These are phyloP conservation scores for Piprites chloris DNA, from an alignment of 2,113 vertebrate species.

Conservation along the genomic window DNA sequence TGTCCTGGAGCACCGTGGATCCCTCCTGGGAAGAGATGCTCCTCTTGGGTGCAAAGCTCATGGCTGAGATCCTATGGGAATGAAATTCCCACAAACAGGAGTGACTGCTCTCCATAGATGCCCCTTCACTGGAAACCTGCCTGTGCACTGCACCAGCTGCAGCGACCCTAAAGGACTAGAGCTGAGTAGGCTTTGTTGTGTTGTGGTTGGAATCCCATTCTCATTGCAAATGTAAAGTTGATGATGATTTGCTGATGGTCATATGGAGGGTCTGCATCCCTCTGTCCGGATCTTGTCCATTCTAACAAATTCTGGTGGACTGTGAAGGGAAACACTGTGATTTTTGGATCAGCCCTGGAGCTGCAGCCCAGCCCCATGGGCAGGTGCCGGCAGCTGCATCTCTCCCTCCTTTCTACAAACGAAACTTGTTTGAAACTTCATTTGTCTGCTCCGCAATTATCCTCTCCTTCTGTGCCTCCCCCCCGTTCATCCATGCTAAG, in stretches of 20 bases:
- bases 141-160: rapidly evolving
- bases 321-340: neutral
- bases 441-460: neutral
- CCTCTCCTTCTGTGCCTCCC: neutral
- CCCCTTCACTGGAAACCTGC: neutral
- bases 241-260: rapidly evolving
- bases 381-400: rapidly evolving
- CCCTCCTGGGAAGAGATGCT: neutral
- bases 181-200: neutral
- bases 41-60: neutral
- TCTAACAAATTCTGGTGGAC: neutral
- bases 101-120: rapidly evolving
- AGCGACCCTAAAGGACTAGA: rapidly evolving
- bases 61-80: neutral
- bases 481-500: rapidly evolving
- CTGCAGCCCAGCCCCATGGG: neutral
- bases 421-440: neutral
- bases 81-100: neutral
- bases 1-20: neutral
- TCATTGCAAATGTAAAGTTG: rapidly evolving
- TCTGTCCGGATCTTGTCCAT: neutral
- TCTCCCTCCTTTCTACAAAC: rapidly evolving
- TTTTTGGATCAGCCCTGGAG: neutral
- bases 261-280: rapidly evolving
- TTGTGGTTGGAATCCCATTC: neutral